Evolutionary conservation across 2,797 vertebrate genomes (phyloP), one percentile per base, ranked within the genome.

Genomic region (Anas georgica): DNA sequence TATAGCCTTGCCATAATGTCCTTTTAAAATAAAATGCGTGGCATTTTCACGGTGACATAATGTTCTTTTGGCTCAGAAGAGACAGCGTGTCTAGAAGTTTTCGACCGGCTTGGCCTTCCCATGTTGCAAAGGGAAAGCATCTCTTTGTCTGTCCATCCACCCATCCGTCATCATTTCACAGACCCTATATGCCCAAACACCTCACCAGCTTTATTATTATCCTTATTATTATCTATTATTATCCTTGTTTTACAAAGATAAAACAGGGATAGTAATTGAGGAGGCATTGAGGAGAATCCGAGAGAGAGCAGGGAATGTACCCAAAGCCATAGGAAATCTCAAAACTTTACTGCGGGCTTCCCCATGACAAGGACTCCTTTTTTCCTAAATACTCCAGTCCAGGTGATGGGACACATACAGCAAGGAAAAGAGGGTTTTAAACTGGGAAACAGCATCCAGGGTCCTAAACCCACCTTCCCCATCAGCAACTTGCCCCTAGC

Each of bases 21-120:
- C 95, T 96, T 95, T 95, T 80, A 66, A 95, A 95, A 96, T 66
- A 46, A 97, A 96, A 87, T 1, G 50, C 2, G 2, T 88, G 93
- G 88, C 93, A 94, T 96, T 97, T 95, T 69, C 93, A 78, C 4
- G 0, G 94, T 95, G 95, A 95, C 93, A 85, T 87, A 66, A 94
- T 86, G 92, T 93, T 86, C 87, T 83, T 72, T 77, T 1, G 0
- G 48, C 90, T 95, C 88, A 8, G 88, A 46, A 83, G 68, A 93
- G 94, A 95, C 90, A 55, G 45, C 0, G 33, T 45, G 88, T 94
- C 94, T 87, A n/a, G 33, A 50, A 54, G 73, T 41, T 77, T 60
- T 74, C 6, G 6, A 91, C 60, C 18, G 2, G 39, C 23, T 64
- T 86, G 56, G 88, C 68, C 64, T 91, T 90, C 78, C 78, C 29